Evolutionary conservation across 2,113 vertebrate species (phyloP).

Genomic region (Pelecanus crispus): DNA sequence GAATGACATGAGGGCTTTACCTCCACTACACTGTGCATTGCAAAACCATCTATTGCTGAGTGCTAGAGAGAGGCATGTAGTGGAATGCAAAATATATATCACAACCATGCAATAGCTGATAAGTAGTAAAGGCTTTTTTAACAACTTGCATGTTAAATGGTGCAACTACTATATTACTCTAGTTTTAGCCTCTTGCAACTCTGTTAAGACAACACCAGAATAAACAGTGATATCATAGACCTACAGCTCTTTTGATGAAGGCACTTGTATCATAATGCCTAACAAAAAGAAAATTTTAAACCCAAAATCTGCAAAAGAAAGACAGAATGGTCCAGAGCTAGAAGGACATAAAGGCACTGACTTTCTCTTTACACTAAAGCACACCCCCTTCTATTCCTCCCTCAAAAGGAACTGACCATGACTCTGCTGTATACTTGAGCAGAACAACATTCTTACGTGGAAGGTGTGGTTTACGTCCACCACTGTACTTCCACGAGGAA

Average conservation of each 20-base stretch:
- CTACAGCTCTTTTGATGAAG: neutral
- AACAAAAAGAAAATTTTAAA: neutral
- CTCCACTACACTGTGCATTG: neutral
- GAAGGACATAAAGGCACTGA: neutral
- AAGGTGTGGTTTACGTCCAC: neutral
- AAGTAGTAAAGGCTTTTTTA: neutral
- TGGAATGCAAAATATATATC: neutral
- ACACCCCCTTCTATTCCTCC: neutral
- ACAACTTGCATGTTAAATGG: neutral
- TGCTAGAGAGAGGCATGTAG: neutral
- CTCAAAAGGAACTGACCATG: neutral
- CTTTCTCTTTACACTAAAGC: neutral
- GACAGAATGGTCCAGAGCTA: neutral
- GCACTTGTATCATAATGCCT: neutral
- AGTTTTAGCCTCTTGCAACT: neutral
- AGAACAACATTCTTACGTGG: neutral
- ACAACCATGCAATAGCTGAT: neutral
- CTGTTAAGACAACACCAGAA: neutral
- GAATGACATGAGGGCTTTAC: neutral
- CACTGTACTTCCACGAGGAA: neutral
- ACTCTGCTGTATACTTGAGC: neutral
- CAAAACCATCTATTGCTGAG: neutral
- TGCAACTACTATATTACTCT: neutral
- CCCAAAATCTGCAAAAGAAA: neutral
- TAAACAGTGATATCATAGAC: neutral